Evolutionary conservation across 35 echinoderm and acorn worm genomes (phyloP).

Genomic region (Amphiura filiformis): DNA sequence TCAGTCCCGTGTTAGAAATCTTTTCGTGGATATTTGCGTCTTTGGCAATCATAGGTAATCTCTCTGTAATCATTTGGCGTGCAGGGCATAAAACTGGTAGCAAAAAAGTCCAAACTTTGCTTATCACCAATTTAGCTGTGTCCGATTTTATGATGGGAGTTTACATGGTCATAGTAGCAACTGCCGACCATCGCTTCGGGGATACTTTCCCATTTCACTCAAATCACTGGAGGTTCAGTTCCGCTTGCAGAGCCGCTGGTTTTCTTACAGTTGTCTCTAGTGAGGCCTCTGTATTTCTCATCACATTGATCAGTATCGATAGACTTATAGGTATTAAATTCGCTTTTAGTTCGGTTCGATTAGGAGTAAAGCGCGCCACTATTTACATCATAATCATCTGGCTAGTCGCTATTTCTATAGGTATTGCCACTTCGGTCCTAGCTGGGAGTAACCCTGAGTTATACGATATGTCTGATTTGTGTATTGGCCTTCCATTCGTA

Average conservation of each 20-base stretch:
- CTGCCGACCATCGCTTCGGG: constrained; percentile 21
- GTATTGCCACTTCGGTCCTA: not conserved
- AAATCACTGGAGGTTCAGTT: constrained; percentile 1
- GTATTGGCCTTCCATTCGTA: not conserved
- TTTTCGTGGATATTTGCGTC: not conserved
- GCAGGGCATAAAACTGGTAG: not conserved
- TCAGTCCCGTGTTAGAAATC: not conserved
- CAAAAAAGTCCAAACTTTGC: not conserved
- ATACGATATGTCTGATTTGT: not conserved
- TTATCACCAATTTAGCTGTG: not conserved
- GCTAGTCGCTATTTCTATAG: not conserved
- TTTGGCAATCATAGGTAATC: not conserved
- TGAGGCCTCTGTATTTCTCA: constrained; percentile 41
- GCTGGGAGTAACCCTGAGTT: not conserved
- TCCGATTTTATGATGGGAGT: constrained; percentile 45
- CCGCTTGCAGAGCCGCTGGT: constrained; percentile 19
- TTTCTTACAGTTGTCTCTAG: constrained; percentile 39
- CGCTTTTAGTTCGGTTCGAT: constrained; percentile 10
- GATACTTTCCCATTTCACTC: constrained; percentile 22
- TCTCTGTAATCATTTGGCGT: not conserved
- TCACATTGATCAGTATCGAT: constrained; percentile 50
- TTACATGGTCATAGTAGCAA: constrained; percentile 45
- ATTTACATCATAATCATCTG: not conserved
- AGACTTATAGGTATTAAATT: constrained; percentile 35
- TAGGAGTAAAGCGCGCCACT: not conserved